Conservation (phyloP, 2,113 vertebrate genomes). For the Gorsachius goisagi region DNA sequence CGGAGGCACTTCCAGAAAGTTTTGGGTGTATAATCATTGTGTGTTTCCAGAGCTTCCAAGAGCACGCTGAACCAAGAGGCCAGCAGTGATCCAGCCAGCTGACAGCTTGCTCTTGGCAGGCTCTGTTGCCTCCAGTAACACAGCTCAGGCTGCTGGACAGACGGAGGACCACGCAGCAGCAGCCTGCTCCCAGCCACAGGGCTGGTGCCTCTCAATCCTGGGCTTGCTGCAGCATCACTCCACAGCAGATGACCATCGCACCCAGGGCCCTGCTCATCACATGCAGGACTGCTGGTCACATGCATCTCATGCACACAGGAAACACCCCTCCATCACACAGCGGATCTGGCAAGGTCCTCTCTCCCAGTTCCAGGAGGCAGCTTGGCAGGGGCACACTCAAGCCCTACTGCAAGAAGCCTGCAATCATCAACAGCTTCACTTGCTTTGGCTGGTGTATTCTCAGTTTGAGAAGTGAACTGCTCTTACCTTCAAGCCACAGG, state of each 20-base stretch:
- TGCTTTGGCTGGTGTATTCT: accelerated
- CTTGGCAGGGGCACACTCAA: background rate
- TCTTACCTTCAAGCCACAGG: background rate
- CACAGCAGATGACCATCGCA: background rate
- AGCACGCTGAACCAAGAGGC: background rate
- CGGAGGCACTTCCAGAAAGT: background rate
- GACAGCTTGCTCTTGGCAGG: background rate
- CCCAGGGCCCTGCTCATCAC: background rate
- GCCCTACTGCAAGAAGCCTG: background rate
- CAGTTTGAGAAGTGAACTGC: background rate
- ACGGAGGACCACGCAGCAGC: background rate
- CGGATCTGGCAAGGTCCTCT: background rate
- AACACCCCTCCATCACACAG: background rate
- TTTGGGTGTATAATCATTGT: background rate
- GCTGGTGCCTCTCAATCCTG: background rate
- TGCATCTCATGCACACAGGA: background rate
- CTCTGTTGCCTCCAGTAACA: background rate
- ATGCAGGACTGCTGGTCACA: background rate
- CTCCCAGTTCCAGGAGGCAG: background rate
- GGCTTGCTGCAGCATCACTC: background rate
- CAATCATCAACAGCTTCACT: background rate
- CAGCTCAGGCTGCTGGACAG: background rate
- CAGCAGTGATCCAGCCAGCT: background rate
- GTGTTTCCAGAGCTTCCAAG: background rate
- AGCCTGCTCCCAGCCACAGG: background rate